phyloP scores from a whole-genome alignment of 2,888 invertebrate species.

The Spodoptera picta region DNA sequence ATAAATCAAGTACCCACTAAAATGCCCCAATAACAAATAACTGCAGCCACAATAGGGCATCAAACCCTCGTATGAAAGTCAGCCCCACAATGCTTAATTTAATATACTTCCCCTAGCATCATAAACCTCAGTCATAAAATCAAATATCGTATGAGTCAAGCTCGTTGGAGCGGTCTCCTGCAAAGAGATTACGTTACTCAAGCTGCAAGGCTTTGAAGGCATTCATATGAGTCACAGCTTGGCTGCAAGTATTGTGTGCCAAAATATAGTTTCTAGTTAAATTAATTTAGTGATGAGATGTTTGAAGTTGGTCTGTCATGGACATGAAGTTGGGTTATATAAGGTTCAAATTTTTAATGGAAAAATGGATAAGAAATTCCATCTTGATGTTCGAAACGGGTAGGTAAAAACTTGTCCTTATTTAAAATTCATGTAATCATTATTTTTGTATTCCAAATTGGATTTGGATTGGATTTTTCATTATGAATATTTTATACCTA shows the following conservation, averaged over 20 bases:
- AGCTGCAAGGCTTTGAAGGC: too few species aligned
- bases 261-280: constrained; percentile 7
- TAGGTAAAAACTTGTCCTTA: too few species aligned
- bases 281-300: constrained; percentile 1
- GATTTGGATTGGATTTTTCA: too few species aligned
- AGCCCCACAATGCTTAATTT: constrained; percentile 30
- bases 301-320: too few species aligned
- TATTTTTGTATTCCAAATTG: too few species aligned
- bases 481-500: too few species aligned
- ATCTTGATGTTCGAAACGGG: too few species aligned
- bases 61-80: constrained; percentile 16
- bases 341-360: too few species aligned
- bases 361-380: too few species aligned
- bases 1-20: background rate
- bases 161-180: constrained; percentile 26
- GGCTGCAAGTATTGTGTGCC: constrained; percentile 13
- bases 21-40: constrained; percentile 20
- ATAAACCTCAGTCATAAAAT: constrained; percentile 47
- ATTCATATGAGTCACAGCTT: constrained; percentile 33
- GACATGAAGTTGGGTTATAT: too few species aligned
- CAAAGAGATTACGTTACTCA: constrained; percentile 3
- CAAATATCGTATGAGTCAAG: constrained; percentile 40
- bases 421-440: too few species aligned
- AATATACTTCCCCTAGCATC: constrained; percentile 27
- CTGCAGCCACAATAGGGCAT: constrained; percentile 7